These are phyloP conservation scores for Lordiphosa clarofinis DNA, from an alignment of 1,140 invertebrate species.

Conservation along the genomic window DNA sequence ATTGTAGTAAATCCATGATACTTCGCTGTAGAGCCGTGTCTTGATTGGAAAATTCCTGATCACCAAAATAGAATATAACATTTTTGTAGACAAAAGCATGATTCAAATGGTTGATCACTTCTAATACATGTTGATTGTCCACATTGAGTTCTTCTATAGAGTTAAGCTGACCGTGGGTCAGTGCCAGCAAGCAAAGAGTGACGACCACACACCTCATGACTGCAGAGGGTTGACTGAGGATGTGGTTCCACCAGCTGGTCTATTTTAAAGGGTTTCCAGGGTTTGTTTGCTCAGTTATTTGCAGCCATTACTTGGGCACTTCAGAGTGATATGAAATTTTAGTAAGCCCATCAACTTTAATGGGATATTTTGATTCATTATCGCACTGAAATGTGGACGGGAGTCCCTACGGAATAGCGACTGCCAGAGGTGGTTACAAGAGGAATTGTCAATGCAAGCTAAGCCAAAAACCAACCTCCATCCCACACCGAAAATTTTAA, in stretches of 20 bases:
- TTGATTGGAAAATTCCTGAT: background rate
- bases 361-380: too few species aligned
- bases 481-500: too few species aligned
- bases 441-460: too few species aligned
- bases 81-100: fast-evolving
- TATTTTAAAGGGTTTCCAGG: constrained; percentile 17
- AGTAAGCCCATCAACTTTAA: constrained; percentile 22
- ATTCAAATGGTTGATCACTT: fast-evolving
- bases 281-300: constrained; percentile 56
- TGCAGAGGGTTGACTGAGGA: constrained; percentile 22
- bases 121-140: background rate
- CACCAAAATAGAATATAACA: constrained; percentile 1
- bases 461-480: too few species aligned
- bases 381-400: too few species aligned
- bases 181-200: constrained; percentile 6
- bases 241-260: background rate
- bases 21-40: constrained; percentile 10
- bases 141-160: background rate
- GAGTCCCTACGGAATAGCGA: too few species aligned
- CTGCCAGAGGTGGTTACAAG: too few species aligned
- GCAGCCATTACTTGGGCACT: constrained; percentile 31
- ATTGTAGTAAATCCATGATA: background rate
- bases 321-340: too few species aligned
- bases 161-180: constrained; percentile 5
- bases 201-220: constrained; percentile 20